Percentiles rank a stretch among this genome's conserved stretches.
These are phyloP conservation scores for Spinus pinus DNA, from an alignment of 2,797 vertebrate species.

Conservation along the genomic window DNA sequence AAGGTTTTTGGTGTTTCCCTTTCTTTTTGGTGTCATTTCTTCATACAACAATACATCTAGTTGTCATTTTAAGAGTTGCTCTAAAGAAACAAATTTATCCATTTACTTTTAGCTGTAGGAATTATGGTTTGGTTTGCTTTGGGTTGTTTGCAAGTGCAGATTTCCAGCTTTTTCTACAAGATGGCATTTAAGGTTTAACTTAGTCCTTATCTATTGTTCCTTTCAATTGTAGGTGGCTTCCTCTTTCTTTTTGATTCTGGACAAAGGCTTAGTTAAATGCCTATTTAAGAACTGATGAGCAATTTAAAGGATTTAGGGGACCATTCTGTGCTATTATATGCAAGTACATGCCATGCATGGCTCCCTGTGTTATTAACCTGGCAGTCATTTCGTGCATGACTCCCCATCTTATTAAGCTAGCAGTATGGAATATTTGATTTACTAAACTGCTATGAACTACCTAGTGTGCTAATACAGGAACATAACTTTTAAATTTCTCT, in stretches of 20 bases:
- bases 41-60: background rate
- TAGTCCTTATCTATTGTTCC: background rate
- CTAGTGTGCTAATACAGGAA: slow-evolving; percentile 73
- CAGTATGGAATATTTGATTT: slow-evolving; percentile 83
- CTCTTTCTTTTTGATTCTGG: slow-evolving; percentile 55
- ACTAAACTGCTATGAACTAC: slow-evolving; percentile 75
- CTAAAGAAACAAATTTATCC: background rate
- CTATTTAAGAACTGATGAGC: slow-evolving; percentile 80
- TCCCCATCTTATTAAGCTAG: slow-evolving; percentile 81
- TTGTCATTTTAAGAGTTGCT: background rate
- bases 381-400: slow-evolving; percentile 81
- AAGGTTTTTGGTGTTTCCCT: background rate
- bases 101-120: background rate
- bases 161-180: slow-evolving; percentile 3
- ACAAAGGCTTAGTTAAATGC: slow-evolving; percentile 75
- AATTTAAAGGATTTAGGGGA: slow-evolving; percentile 81
- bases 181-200: slow-evolving; percentile 28
- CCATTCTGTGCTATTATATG: slow-evolving; percentile 78
- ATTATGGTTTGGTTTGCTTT: background rate
- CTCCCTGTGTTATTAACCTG: slow-evolving; percentile 80
- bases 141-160: background rate
- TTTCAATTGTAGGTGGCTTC: slow-evolving; percentile 36
- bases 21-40: background rate
- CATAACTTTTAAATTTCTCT: slow-evolving; percentile 74
- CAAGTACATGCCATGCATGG: slow-evolving; percentile 74